Base-by-base conservation (phyloP, 2,797 vertebrate genomes). In the Chromis chromis region DNA sequence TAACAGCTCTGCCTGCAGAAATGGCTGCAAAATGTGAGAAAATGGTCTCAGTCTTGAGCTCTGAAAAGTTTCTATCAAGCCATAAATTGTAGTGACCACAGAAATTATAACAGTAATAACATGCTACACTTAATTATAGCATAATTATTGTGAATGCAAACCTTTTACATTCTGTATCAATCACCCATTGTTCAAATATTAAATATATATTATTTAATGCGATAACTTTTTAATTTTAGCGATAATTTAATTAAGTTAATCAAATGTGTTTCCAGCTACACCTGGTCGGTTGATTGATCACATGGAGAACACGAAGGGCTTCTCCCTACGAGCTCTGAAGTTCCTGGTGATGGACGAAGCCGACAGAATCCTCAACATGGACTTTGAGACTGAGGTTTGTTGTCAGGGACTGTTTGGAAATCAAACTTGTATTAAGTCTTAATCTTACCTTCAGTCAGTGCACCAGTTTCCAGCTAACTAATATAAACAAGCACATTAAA, bases 311-410 rank as follows among this genome's bases (percentile, higher is more conserved):
- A 99, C 98, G 1, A 99, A 98, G 84, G 98, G 98, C 46, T 99
- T 99, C 88, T 96, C 95, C 7, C 90, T 99, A 25, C 88, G 97
- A 86, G 96, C 97, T 1, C 92, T 99, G 33, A 98, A 97, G 70
- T 99, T 95, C 81, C 89, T 99, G 44, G 96, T 99, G 74, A 99
- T 99, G 98, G 98, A 99, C 39, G 98, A 99, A 86, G 98, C 98
- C 0, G 98, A 99, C 85, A 92, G 97, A 75, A 99, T 99, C 78
- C 95, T 99, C 67, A 99, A 99, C 91, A 99, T 99, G 98, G 98
- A 99, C 92, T 99, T 99, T 84, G 98, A 99, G 91, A 96, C 97
- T 0, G 98, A 99, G 95, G 98, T 98, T 74, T 4, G 84, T n/a
- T 2, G 10, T 24, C 9, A 9, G 7, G 40, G 53, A 48, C 31